Base-by-base conservation (phyloP, 2,888 invertebrate genomes). In the Taenaris catops region DNA sequence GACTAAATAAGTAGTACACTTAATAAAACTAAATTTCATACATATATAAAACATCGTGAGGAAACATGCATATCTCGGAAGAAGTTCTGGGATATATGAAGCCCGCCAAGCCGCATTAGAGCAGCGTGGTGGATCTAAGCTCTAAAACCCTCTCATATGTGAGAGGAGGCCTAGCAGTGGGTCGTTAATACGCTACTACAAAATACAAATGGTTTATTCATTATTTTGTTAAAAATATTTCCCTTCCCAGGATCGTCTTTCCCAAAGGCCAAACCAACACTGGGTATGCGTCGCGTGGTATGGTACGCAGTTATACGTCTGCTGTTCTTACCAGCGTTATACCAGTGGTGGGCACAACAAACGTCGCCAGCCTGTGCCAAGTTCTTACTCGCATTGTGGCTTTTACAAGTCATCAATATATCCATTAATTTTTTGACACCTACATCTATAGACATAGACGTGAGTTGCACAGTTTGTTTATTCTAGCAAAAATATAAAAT, bases 231-330 rank as follows among this genome's bases (percentile, higher is more conserved):
- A 2, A 17, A 12, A 20, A 5, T 7, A 9, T 14, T 8, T 20
- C 7, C 8, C 10, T 25, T 35, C 6, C 12, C 32, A 50, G 97
- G 97, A 25, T 97, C 98, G 20, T 96, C 97, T 40, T 98, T 98
- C 78, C 94, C 97, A 6, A 98, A 98, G 89, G 94, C 96, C 7
- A 98, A 98, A 74, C 96, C 98, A 1, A 96, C 97, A 58, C 94
- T 97, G 79, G 94, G 96, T 44, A 90, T 97, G 72, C 89, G 94
- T 24, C 94, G 95, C 21, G 95, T 97, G 42, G 92, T 95, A 42
- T 91, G 93, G 71, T 91, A 94, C 63, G 97, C 97, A 3, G 87
- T 96, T 31, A 87, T 94, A 41, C 89, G 97, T 32, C 91, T 96
- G 26, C 62, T 97, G 34, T 91, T 98, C 62, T 87, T 98, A 36